Base-by-base conservation (phyloP, 2,888 invertebrate species). In the Eudasyphora cyanicolor region DNA sequence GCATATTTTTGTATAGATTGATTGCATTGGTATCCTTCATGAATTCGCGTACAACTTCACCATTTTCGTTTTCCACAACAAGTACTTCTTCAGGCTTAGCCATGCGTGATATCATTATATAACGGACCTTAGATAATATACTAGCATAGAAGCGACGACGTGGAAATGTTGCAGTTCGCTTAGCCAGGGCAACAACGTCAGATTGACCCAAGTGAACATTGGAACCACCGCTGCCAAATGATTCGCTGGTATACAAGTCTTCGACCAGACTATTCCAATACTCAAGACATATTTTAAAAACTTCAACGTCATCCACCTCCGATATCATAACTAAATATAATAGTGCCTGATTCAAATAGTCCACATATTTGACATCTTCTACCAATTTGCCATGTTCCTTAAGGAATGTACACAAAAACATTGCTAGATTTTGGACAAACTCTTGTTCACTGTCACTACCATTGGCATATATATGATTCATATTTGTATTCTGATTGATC, bases 1-100 rank as follows among this genome's bases (percentile, higher is more conserved):
- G 95, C 99, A 99, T 99, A 91, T 98, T 99, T 93, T 99, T 99
- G 93, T 99, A 99, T 91, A 99, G 94, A 93, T 98, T 99, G 89
- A 99, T 99, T 45, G 99, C 97, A 93, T 99, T 99, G 45, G 99
- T 99, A 92, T 99, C 99, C 93, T 99, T 99, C 98, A 99, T 99
- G 91, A 99, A 99, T 92, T 99, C 99, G 85, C 99, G 94, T 10
- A 99, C 99, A 82, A 99, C 98, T 93, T 99, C 99, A 51, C 99
- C 99, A 92, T 99, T 99, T 91, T 99, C 99, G 93, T 99, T 99
- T 93, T 99, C 99, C 51, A 99, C 99, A 62, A 99, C 98, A 83
- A 99, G 94, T 42, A 99, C 99, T 93, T 99, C 99, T 93, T 99
- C 99, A 0, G 99, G 99, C 92, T 99, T 99, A 19, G 99, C 99